Base-by-base conservation (phyloP, 37 sponge, comb jelly and placozoan species). In the Eunapius fragilis region DNA sequence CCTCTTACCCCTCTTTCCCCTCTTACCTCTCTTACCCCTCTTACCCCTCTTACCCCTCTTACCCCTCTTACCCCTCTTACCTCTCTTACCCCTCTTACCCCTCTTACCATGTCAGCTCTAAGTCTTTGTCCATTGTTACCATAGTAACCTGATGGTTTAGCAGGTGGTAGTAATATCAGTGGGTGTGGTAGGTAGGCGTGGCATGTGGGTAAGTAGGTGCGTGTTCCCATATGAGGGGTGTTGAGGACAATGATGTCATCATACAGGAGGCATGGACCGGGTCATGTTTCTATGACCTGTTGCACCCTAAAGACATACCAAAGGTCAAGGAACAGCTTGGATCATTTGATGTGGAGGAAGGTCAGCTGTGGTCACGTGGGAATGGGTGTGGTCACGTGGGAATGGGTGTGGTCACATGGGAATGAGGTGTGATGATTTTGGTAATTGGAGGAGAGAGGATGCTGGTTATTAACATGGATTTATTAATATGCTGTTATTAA, bases 261-360 rank as follows among this genome's bases (percentile, higher is more conserved):
- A 23, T 69, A n/a, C 41, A 76, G 68, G 86, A 92, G 13, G 35
- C 85, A 24, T 92, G 93, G 93, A 68, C 77, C 0, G 95, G 95
- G 25, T 50, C 84, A 19, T 85, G 80, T 34, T 82, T 94, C 78
- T 94, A 94, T 71, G 92, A 94, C 81, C 47, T 94, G 2, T 78
- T 91, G 9, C 95, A 94, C 30, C 95, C 92, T 25, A 91, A 94
- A 78, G 95, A 94, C 48, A 83, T 91, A 27, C 84, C 78, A 50
- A 91, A 91, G 34, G 87, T 91, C 2, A 85, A 80, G 58, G 88
- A 87, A 3, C 95, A 94, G 83, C 89, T 94, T 73, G 84, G 78
- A 10, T 90, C 82, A n/a, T 86, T 89, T 80, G 85, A 87, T 48
- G 77, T 90, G 25, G 91, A 94, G 6, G 91, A 87, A 67, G 82